Percentiles rank a stretch among this genome's conserved stretches.
These are phyloP conservation scores for Tachysurus fulvidraco DNA, from an alignment of 2,113 vertebrate species.

Conservation along the genomic window DNA sequence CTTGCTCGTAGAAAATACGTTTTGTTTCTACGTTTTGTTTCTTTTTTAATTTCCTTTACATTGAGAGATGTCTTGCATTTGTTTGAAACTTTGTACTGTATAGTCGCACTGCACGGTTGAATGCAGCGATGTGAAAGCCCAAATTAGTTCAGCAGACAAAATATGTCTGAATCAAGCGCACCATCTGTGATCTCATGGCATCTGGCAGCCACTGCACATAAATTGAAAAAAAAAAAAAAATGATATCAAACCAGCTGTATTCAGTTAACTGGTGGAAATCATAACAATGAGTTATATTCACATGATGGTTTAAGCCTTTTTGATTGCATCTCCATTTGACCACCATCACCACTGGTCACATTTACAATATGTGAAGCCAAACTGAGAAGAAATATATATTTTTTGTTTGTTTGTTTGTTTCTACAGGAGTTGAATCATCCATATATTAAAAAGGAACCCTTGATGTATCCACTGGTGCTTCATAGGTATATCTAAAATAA, in stretches of 20 bases:
- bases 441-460: background rate
- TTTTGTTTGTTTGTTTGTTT: background rate
- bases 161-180: slow-evolving; percentile 15
- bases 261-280: background rate
- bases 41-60: background rate
- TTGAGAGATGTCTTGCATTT: background rate
- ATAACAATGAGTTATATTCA: background rate
- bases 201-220: slow-evolving; percentile 10
- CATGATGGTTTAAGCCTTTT: background rate
- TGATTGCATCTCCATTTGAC: too few species aligned
- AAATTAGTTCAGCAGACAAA: background rate
- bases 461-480: background rate
- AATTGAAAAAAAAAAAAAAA: background rate
- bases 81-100: too few species aligned
- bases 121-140: background rate
- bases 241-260: background rate
- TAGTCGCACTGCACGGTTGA: too few species aligned
- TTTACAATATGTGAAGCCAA: too few species aligned
- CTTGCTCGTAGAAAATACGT: background rate
- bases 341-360: background rate
- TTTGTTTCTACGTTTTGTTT: background rate
- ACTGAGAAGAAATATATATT: background rate
- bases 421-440: background rate
- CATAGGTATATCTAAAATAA: background rate
- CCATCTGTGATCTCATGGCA: slow-evolving; percentile 11